phyloP scores from a whole-genome alignment of 2,113 vertebrate species.

The Phalacrocorax pelagicus region DNA sequence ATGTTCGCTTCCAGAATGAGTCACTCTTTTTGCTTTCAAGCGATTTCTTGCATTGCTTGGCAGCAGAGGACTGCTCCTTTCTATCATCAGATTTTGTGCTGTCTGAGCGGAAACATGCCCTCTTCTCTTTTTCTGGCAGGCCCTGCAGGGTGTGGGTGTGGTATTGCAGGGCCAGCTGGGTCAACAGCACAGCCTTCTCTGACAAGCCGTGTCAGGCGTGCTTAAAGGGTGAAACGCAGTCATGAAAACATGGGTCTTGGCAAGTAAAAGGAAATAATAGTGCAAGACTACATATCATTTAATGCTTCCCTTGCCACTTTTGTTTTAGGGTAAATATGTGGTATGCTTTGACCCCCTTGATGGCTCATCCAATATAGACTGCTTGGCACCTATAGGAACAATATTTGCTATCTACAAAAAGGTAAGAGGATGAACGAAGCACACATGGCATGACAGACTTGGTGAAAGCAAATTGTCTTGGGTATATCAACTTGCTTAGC shows the following conservation, averaged over 20 bases:
- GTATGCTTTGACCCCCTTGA: slow-evolving; percentile 97
- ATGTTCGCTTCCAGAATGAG: neutral
- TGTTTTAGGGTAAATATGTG: slow-evolving; percentile 90
- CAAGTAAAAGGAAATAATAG: neutral
- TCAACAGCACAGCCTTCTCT: neutral
- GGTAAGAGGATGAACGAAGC: slow-evolving; percentile 67
- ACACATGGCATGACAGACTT: neutral
- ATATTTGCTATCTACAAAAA: slow-evolving; percentile 97
- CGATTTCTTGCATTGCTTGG: neutral
- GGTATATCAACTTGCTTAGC: neutral
- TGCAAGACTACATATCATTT: neutral
- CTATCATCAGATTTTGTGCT: neutral
- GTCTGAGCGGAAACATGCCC: neutral
- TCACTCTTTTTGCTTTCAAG: neutral
- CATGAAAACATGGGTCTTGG: neutral
- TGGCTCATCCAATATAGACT: slow-evolving; percentile 97
- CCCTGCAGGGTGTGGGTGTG: too few species aligned
- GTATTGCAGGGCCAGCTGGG: neutral
- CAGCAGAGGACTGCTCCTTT: neutral
- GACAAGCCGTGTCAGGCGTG: accelerated
- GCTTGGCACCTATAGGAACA: slow-evolving; percentile 93
- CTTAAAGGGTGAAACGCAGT: neutral
- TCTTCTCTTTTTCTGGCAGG: neutral
- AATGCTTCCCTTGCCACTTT: neutral
- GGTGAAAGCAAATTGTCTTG: neutral